Base-by-base conservation (phyloP, 2,888 invertebrate species). In the Noctua janthe region DNA sequence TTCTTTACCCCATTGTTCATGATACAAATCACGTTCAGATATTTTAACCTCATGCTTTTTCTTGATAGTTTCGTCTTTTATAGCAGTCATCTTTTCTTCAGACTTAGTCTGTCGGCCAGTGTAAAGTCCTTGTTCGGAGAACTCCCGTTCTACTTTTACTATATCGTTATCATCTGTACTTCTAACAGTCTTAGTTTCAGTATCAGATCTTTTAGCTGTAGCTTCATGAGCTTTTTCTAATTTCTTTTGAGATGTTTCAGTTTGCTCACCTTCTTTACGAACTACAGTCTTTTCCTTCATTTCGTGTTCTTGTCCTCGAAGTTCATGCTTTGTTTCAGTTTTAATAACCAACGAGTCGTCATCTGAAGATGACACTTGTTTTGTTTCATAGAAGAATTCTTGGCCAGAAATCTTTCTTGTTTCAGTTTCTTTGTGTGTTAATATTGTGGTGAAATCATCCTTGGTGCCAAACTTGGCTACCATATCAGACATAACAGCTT, bases 1-100 rank as follows among this genome's bases (percentile, higher is more conserved):
- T 93, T 97, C 97, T 89, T 97, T 97, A 10, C 97, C 97, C 97
- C 97, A 97, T 83, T 97, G 97, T 85, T 97, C 97, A 90, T 97
- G 97, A 11, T 95, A 97, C 83, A 97, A 88, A 88, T 97, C 97
- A 88, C 97, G 93, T 92, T 97, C 97, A 5, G 97, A 97, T 86
- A 97, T 97, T 92, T 97, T 97, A 0, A 97, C 92, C 91, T 97
- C 97, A 78, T 97, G 95, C 86, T 96, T 96, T 87, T 96, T 97
- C 85, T 96, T 97, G 2, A 95, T 90, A 11, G 95, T 96, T 85
- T 97, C 97, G 84, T 97, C 97, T 92, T 95, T 97, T 0, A 97
- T 89, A 8, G 97, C 95, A 59, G 97, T 97, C 95, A 97, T 97
- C 90, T 95, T 96, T 89, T 97, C 97, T 92, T 96, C 95, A 66